Evolutionary conservation across 2,113 vertebrate genomes (phyloP).

Genomic region (Neomonachus schauinslandi): DNA sequence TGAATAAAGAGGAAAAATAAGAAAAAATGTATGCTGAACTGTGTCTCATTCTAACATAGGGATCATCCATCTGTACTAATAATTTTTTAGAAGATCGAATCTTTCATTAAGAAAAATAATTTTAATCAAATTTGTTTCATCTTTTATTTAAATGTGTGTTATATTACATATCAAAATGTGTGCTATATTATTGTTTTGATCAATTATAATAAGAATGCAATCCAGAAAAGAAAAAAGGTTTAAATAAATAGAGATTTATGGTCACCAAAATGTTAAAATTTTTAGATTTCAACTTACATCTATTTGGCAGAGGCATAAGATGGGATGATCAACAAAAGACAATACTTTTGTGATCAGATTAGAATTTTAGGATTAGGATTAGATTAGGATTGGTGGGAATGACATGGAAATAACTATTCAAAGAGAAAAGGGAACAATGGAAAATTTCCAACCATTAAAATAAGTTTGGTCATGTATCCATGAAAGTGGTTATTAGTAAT

Average conservation of each 20-base stretch:
- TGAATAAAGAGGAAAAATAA: not conserved
- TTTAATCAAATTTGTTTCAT: not conserved
- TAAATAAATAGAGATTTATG: not conserved
- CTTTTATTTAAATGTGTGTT: not conserved
- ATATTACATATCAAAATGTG: not conserved
- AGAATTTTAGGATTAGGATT: not conserved
- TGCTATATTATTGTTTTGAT: not conserved
- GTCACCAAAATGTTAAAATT: not conserved
- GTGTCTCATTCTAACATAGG: not conserved
- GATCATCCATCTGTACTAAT: not conserved
- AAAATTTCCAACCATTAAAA: not conserved
- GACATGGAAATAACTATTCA: not conserved
- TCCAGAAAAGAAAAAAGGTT: not conserved
- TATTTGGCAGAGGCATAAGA: not conserved
- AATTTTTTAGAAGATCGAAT: not conserved
- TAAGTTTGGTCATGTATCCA: not conserved
- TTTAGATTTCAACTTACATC: not conserved
- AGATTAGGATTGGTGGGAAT: not conserved
- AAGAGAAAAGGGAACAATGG: not conserved
- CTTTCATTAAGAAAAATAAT: not conserved
- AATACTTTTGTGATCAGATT: not conserved
- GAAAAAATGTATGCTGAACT: not conserved
- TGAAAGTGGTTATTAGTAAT: not conserved
- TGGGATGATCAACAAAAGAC: not conserved
- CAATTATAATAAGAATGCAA: not conserved